Evolutionary conservation across 2,113 vertebrate genomes (phyloP).

Genomic region (Drymodes brunneopygia): DNA sequence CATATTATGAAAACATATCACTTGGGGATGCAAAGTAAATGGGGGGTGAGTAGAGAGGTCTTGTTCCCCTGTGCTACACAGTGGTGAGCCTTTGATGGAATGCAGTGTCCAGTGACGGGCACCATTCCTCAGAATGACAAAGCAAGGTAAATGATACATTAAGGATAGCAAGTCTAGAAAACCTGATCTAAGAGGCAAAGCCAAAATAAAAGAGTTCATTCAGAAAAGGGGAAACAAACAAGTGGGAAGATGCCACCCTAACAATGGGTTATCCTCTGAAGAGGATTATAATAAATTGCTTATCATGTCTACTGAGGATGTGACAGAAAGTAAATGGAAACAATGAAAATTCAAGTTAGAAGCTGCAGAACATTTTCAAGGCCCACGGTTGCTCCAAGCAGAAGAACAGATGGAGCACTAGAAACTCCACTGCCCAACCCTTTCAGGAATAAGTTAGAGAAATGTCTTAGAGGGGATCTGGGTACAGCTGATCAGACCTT

Average conservation of each 20-base stretch:
- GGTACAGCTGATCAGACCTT: not conserved
- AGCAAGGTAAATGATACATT: not conserved
- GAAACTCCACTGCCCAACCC: not conserved
- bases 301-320: not conserved
- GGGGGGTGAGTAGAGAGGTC: not conserved
- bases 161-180: not conserved
- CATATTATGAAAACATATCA: not conserved
- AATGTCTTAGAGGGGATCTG: not conserved
- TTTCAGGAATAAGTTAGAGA: not conserved
- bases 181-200: not conserved
- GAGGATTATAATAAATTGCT: not conserved
- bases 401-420: not conserved
- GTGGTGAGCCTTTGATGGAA: not conserved
- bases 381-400: not conserved
- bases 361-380: not conserved
- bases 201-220: not conserved
- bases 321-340: not conserved
- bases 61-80: not conserved
- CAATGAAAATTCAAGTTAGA: not conserved
- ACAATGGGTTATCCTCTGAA: not conserved
- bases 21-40: not conserved
- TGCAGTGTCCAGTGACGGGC: not conserved
- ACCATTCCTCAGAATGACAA: not conserved
- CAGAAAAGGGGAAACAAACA: not conserved
- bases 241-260: not conserved